Percentiles rank a stretch among this genome's conserved stretches.
phyloP scores from a whole-genome alignment of 2,797 vertebrate genomes.

The Parambassis ranga region DNA sequence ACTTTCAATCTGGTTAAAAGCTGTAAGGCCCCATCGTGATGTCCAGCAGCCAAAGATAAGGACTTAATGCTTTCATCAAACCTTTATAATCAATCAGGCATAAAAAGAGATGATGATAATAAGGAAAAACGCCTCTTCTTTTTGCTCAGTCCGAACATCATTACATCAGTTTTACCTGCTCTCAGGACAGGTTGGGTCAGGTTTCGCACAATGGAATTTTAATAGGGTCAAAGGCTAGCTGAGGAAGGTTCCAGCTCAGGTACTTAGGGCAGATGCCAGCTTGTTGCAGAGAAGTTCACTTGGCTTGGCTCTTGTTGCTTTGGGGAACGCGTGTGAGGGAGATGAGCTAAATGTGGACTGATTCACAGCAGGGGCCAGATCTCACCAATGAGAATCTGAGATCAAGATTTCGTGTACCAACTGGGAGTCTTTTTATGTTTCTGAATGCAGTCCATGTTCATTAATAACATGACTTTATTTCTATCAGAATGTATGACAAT shows the following conservation, averaged over 20 bases:
- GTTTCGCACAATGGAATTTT: constrained; percentile 6
- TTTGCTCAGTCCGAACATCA: background rate
- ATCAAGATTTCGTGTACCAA: background rate
- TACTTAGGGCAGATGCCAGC: background rate
- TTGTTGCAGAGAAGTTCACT: background rate
- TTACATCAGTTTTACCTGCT: constrained; percentile 5
- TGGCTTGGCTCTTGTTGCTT: background rate
- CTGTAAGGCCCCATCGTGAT: constrained; percentile 9
- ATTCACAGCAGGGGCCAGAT: background rate
- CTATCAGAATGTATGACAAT: background rate
- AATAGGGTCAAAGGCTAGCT: background rate
- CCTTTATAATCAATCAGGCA: constrained; percentile 18
- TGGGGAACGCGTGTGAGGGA: background rate
- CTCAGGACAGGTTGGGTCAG: background rate
- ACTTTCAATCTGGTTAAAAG: constrained; percentile 32
- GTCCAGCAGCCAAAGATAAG: constrained; percentile 19
- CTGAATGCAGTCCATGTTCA: background rate
- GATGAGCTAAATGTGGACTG: background rate
- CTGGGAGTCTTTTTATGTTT: background rate
- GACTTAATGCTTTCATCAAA: constrained; percentile 26
- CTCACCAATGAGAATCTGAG: background rate
- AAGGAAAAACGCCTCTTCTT: background rate
- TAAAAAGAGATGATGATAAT: background rate
- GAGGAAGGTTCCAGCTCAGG: background rate
- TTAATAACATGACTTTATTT: background rate